Evolutionary conservation across 2,888 invertebrate species (phyloP).

Genomic region (Diaphora mendica): DNA sequence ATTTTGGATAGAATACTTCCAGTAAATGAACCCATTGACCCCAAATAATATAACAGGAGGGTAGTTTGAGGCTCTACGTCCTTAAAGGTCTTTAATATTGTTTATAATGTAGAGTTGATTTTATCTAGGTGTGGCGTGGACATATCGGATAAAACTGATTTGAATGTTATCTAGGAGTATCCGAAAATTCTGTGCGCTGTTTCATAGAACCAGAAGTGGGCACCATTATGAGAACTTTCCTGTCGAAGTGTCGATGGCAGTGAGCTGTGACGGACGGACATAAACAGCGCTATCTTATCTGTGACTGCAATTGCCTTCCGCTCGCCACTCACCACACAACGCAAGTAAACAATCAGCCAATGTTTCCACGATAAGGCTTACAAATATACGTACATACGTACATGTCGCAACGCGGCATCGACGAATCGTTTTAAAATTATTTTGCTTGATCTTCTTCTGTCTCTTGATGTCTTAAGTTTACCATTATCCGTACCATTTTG

Average conservation of each 20-base stretch:
- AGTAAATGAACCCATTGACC: not conserved
- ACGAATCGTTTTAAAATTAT: not conserved
- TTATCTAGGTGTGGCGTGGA: not conserved
- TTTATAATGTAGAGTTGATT: not conserved
- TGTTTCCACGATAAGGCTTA: constrained; percentile 31
- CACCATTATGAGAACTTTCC: not conserved
- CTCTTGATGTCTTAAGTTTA: not conserved
- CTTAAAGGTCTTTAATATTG: not conserved
- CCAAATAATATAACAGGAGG: not conserved
- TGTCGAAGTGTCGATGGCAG: not conserved
- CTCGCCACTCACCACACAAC: constrained; percentile 9
- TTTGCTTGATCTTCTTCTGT: not conserved
- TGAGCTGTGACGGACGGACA: constrained; percentile 12
- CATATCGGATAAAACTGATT: not conserved
- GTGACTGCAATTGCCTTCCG: constrained; percentile 33
- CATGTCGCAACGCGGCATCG: not conserved
- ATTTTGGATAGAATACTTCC: not conserved
- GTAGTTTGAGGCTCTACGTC: not conserved
- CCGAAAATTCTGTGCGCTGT: not conserved
- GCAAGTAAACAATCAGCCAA: constrained; percentile 20
- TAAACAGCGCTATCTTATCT: constrained; percentile 37
- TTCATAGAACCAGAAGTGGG: not conserved
- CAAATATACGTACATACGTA: not conserved
- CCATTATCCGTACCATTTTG: too few relatives aligned
- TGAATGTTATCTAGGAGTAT: not conserved